These are phyloP conservation scores for Platichthys stellatus DNA, from an alignment of 2,113 vertebrate genomes.

Conservation along the genomic window DNA sequence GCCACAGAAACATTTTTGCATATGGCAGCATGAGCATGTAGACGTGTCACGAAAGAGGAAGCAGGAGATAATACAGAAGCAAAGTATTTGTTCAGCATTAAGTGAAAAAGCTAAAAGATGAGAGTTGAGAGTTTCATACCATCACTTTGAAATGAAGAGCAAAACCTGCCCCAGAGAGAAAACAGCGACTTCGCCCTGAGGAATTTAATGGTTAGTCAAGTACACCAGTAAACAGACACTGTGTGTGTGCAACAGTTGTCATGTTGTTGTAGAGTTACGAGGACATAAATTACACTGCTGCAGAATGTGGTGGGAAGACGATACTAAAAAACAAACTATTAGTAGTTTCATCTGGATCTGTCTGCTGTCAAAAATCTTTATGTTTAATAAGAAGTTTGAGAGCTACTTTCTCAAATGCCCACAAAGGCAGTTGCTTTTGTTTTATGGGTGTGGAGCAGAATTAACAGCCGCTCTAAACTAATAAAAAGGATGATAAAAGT, in stretches of 20 bases:
- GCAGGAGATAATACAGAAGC: background rate
- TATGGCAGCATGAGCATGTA: background rate
- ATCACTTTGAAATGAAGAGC: background rate
- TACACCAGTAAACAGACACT: conserved; percentile 2
- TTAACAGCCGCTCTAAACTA: conserved; percentile 37
- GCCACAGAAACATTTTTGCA: background rate
- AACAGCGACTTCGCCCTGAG: background rate
- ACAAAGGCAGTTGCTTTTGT: conserved; percentile 39
- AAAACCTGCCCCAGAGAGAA: conserved; percentile 6
- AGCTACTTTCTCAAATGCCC: conserved; percentile 32
- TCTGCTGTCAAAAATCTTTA: background rate
- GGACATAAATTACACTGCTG: background rate
- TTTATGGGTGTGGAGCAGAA: conserved; percentile 39
- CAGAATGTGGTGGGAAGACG: background rate
- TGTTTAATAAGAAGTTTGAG: conserved; percentile 3
- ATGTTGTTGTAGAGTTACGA: background rate
- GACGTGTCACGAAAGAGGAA: background rate
- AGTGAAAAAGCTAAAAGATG: background rate
- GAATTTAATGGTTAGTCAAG: background rate
- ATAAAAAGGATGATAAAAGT: conserved; percentile 58
- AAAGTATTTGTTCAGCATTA: background rate
- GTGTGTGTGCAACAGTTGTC: background rate
- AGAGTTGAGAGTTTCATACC: background rate
- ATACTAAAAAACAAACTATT: conserved; percentile 12
- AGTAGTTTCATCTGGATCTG: conserved; percentile 19